These are phyloP conservation scores for Hesperophylax magnus DNA, from an alignment of 1,140 invertebrate genomes.

Conservation along the genomic window DNA sequence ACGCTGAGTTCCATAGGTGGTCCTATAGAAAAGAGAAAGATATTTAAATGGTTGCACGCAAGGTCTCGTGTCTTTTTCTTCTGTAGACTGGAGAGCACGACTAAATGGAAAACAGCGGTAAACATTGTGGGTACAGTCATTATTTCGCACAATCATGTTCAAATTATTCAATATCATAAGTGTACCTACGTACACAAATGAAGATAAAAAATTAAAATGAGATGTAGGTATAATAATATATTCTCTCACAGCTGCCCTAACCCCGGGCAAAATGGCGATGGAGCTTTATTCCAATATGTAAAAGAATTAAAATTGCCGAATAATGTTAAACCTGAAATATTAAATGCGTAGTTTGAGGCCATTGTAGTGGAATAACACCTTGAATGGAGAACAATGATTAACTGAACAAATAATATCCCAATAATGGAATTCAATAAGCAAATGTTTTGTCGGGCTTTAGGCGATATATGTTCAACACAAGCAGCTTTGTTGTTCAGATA, in stretches of 20 bases:
- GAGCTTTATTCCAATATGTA: not conserved
- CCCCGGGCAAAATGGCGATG: not conserved
- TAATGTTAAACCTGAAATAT: conserved; percentile 39
- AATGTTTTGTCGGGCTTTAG: conserved; percentile 24
- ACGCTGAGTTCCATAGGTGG: too few species aligned
- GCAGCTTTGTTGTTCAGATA: conserved; percentile 27
- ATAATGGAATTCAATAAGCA: conserved; percentile 37
- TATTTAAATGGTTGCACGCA: too few species aligned
- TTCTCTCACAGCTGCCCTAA: conserved; percentile 3
- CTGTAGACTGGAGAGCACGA: too few species aligned
- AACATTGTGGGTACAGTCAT: too few species aligned
- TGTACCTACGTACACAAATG: not conserved
- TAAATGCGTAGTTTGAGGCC: not conserved
- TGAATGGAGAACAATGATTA: conserved; percentile 41
- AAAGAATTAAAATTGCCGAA: conserved; percentile 29
- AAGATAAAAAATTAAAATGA: not conserved
- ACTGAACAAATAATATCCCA: conserved; percentile 41
- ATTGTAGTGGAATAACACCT: conserved; percentile 39
- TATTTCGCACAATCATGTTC: too few species aligned
- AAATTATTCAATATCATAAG: too few species aligned
- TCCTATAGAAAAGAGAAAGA: too few species aligned
- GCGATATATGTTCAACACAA: conserved; percentile 21
- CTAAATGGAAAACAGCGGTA: too few species aligned
- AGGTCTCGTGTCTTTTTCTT: too few species aligned
- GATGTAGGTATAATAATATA: not conserved